phyloP scores from a whole-genome alignment of 2,888 invertebrate genomes.

The Lasius fuliginosus region DNA sequence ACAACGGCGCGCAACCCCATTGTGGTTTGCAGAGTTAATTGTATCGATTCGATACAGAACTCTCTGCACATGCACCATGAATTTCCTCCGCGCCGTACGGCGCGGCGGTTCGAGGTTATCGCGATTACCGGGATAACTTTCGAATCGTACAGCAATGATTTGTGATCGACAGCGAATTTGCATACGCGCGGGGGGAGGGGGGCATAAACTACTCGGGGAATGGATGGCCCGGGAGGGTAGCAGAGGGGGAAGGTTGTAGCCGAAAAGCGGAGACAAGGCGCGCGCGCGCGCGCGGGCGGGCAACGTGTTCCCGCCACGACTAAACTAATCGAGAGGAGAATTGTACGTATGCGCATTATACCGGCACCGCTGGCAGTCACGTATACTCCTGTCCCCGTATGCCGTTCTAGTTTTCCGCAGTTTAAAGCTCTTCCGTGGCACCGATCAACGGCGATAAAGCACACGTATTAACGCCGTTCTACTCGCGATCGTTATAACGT shows the following conservation, averaged over 20 bases:
- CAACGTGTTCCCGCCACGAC: slow-evolving; percentile 51
- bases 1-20: slow-evolving; percentile 63
- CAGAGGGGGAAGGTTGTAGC: background rate
- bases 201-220: slow-evolving; percentile 10
- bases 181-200: slow-evolving; percentile 3
- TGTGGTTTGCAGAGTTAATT: slow-evolving; percentile 71
- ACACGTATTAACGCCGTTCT: slow-evolving; percentile 49
- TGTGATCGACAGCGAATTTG: slow-evolving; percentile 59
- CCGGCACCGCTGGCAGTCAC: slow-evolving; percentile 53
- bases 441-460: slow-evolving; percentile 53
- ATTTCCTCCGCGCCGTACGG: slow-evolving; percentile 64
- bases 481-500: slow-evolving; percentile 42
- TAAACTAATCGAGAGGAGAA: slow-evolving; percentile 54
- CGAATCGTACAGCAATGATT: slow-evolving; percentile 65
- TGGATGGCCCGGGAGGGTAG: background rate
- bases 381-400: slow-evolving; percentile 45
- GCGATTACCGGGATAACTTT: slow-evolving; percentile 66
- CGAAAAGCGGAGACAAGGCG: slow-evolving; percentile 21
- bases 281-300: slow-evolving; percentile 5
- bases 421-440: slow-evolving; percentile 54
- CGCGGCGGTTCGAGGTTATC: slow-evolving; percentile 59
- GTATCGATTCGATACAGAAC: slow-evolving; percentile 69
- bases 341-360: slow-evolving; percentile 52
- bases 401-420: slow-evolving; percentile 54
- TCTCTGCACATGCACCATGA: slow-evolving; percentile 62